Conservation (phyloP, 2,888 invertebrate genomes). For the Salpingus planirostris region DNA sequence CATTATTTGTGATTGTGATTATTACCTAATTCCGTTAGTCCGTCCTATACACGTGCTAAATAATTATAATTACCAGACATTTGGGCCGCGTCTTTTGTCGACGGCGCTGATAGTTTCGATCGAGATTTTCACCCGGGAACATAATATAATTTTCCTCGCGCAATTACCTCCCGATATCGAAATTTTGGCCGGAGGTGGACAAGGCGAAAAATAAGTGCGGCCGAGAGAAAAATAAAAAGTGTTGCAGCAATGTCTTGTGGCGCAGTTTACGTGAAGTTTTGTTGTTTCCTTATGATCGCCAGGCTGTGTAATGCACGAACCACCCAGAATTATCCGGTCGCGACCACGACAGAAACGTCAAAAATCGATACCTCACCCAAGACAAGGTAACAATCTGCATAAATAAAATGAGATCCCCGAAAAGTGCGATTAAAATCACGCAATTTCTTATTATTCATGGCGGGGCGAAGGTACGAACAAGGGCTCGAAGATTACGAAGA, state of each 20-base stretch:
- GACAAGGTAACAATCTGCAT: conserved; percentile 21
- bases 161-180: conserved; percentile 21
- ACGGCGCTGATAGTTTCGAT: conserved; percentile 17
- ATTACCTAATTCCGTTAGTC: conserved; percentile 34
- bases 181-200: conserved; percentile 22
- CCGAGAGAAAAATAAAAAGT: no score
- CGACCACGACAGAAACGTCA: conserved; percentile 22
- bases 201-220: conserved; percentile 2
- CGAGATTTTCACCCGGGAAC: conserved; percentile 17
- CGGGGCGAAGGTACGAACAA: conserved; percentile 34
- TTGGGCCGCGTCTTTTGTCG: conserved; percentile 7
- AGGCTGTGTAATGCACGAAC: conserved; percentile 14
- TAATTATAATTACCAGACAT: conserved; percentile 26
- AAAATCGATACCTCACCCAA: no score
- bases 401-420: conserved; percentile 3
- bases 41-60: conserved; percentile 32
- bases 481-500: conserved; percentile 36
- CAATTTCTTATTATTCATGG: not conserved
- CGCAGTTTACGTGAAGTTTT: conserved; percentile 13
- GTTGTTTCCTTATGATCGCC: conserved; percentile 16
- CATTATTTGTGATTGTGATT: conserved; percentile 32
- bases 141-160: conserved; percentile 8
- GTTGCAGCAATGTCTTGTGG: conserved; percentile 4
- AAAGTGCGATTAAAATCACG: conserved; percentile 2
- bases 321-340: conserved; percentile 24